A percentile compares a stretch with the other conserved stretches of the same genome.
Evolutionary conservation across 2,797 vertebrate species (phyloP).

Genomic region (Lutjanus argentimaculatus): DNA sequence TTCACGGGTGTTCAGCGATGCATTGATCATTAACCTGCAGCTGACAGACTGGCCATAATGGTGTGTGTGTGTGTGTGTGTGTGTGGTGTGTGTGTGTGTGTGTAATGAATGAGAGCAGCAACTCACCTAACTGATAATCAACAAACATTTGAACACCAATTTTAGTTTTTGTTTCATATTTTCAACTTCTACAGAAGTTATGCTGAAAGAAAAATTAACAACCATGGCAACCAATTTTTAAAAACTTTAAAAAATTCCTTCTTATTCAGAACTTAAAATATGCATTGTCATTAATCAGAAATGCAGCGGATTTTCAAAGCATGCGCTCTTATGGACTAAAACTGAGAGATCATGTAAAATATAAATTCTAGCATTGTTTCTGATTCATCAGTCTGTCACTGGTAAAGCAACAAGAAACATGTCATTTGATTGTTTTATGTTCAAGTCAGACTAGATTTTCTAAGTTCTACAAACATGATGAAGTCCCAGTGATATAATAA

Average conservation of each 20-base stretch:
- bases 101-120: neutral
- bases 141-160: neutral
- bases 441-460: neutral
- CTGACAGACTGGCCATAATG: neutral
- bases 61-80: neutral
- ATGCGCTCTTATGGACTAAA: neutral
- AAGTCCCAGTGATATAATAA: constrained; percentile 3
- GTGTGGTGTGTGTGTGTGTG: neutral
- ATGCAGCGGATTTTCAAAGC: neutral
- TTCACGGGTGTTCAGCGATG: neutral
- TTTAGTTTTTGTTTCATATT: neutral
- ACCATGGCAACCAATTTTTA: neutral
- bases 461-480: neutral
- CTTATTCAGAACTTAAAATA: neutral
- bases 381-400: neutral
- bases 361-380: neutral
- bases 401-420: neutral
- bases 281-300: neutral
- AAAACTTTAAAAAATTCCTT: neutral
- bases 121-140: neutral
- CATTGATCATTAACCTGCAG: neutral
- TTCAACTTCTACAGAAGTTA: neutral
- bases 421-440: neutral
- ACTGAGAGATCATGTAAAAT: constrained; percentile 3
- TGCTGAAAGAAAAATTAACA: neutral